A percentile compares a stretch with the other conserved stretches of the same genome.
These are phyloP conservation scores for Glomeris maerens DNA, from an alignment of 1,140 invertebrate species.

Conservation along the genomic window DNA sequence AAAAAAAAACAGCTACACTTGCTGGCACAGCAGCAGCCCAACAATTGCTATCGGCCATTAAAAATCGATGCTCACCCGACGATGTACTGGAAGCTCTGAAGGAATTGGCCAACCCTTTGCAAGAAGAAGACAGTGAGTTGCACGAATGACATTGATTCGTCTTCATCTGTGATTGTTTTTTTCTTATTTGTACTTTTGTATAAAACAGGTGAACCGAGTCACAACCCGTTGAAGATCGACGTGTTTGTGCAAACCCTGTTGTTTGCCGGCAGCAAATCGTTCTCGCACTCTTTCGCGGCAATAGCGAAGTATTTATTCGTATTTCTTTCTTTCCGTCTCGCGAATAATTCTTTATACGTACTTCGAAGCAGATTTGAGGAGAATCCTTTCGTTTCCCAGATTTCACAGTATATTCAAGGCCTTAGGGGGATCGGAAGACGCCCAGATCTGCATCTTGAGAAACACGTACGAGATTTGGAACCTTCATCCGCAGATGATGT, in stretches of 20 bases:
- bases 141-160: background rate
- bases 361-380: background rate
- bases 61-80: conserved; percentile 73
- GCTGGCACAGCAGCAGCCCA: conserved; percentile 70
- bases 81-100: conserved; percentile 79
- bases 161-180: background rate
- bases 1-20: conserved; percentile 55
- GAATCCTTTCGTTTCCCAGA: conserved; percentile 22
- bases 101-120: conserved; percentile 41
- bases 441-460: conserved; percentile 82
- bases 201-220: conserved; percentile 39
- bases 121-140: conserved; percentile 21
- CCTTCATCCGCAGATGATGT: conserved; percentile 92
- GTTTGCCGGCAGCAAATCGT: conserved; percentile 87
- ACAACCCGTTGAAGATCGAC: conserved; percentile 87
- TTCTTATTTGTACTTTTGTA: background rate
- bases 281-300: conserved; percentile 94
- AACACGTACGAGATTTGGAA: conserved; percentile 91
- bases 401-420: conserved; percentile 90
- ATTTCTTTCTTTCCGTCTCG: background rate
- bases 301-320: conserved; percentile 58
- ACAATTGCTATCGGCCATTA: conserved; percentile 66
- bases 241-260: conserved; percentile 91
- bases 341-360: background rate
- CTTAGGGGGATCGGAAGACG: conserved; percentile 82